These are phyloP conservation scores for Actinostola sp. DNA, from an alignment of 92 coral and sea anemone species.

Conservation along the genomic window DNA sequence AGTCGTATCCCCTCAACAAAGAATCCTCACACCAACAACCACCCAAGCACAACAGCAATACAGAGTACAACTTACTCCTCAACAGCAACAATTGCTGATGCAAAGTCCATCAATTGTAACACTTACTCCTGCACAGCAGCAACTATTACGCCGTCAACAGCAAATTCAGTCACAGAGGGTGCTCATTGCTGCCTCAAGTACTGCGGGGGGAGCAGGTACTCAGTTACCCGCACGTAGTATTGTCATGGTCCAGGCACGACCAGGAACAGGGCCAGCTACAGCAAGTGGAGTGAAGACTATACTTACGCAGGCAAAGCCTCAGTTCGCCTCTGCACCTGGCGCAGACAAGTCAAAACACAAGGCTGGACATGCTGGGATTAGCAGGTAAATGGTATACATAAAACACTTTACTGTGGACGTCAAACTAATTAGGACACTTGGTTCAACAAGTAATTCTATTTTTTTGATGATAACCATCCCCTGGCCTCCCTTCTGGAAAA, in stretches of 20 bases:
- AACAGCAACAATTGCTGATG: conserved; percentile 51
- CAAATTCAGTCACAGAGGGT: conserved; percentile 70
- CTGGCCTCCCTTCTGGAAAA: no score
- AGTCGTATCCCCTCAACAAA: conserved; percentile 46
- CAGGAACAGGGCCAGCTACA: conserved; percentile 43
- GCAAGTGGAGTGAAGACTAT: conserved; percentile 30
- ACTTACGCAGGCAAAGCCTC: conserved; percentile 41
- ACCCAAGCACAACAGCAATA: conserved; percentile 43
- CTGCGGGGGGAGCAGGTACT: conserved; percentile 58
- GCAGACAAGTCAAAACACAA: conserved; percentile 88
- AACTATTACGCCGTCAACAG: conserved; percentile 74
- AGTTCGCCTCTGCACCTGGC: conserved; percentile 57
- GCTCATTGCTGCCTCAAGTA: conserved; percentile 57
- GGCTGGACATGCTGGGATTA: conserved; percentile 78
- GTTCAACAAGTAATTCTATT: no score
- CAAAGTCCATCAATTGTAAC: conserved; percentile 57
- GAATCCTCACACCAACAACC: conserved; percentile 24
- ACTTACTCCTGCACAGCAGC: conserved; percentile 84
- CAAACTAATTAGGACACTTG: no score
- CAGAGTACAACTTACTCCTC: conserved; percentile 36
- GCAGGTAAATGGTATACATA: conserved; percentile 57
- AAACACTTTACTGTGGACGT: no score
- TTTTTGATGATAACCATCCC: no score
- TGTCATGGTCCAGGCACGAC: conserved; percentile 73
- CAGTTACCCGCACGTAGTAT: conserved; percentile 55